Conservation (phyloP, 2,113 vertebrate species). For the Neolamprologus tretocephalus region DNA sequence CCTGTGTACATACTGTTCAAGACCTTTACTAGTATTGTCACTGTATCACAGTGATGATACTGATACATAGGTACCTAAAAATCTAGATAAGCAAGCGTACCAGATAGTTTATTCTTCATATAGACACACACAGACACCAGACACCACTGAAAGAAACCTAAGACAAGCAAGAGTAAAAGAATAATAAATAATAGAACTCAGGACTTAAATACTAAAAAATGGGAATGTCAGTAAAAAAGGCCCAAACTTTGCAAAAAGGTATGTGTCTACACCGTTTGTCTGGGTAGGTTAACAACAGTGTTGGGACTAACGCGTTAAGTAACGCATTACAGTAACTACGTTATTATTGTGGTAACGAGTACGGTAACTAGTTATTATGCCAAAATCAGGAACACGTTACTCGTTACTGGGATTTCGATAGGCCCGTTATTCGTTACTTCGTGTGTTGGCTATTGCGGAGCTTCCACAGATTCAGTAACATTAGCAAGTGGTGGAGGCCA, state of each 20-base stretch:
- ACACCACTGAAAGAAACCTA: neutral
- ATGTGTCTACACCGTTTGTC: neutral
- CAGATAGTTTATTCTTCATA: neutral
- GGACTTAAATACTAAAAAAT: neutral
- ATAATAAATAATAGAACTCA: neutral
- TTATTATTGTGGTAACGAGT: neutral
- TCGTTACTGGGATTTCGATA: neutral
- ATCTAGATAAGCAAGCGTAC: neutral
- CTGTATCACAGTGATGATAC: neutral
- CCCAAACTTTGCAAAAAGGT: neutral
- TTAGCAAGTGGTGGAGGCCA: neutral
- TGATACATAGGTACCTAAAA: neutral
- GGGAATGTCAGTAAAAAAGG: neutral
- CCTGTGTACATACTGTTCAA: neutral
- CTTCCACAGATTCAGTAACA: neutral
- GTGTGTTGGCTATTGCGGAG: rapidly evolving
- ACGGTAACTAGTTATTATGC: neutral
- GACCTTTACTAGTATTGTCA: neutral
- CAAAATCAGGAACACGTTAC: neutral
- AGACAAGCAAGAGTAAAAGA: neutral
- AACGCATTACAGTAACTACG: rapidly evolving
- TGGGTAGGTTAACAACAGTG: neutral
- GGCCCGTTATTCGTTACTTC: neutral
- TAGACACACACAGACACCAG: neutral
- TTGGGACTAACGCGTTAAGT: neutral